Evolutionary conservation across 2,113 vertebrate genomes (phyloP), one percentile per base, ranked within the genome.

Genomic region (Pipra filicauda): DNA sequence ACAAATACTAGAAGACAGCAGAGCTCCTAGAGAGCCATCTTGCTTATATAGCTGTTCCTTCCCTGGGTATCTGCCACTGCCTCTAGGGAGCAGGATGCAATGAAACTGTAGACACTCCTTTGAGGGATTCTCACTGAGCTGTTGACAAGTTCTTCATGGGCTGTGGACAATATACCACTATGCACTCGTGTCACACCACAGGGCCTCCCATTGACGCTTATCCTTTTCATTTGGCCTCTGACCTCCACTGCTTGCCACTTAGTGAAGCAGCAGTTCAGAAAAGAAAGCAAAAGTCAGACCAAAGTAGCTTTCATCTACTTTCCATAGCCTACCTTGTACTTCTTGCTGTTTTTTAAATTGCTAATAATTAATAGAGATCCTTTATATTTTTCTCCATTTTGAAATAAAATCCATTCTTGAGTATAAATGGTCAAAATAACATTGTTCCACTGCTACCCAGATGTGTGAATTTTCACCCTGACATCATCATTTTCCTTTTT

Each of bases 71-170:
- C 46, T 91, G 85, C 86, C 85, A 72, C 87, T 2, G 86, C 88
- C 88, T 91, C 92, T 78, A 91, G 95, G 89, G 92, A 96, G 55
- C 37, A 84, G 76, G 94, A 95, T 92, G 88, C 79, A 94, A 70
- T 95, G 97, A 96, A 97, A 96, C 92, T 0, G 52, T 96, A 97
- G 95, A 94, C 12, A 12, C 82, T 96, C 82, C 85, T 89, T 51
- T 89, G 95, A 95, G 87, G 92, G 85, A 85, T 92, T 89, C 94
- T 91, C 85, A 96, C 95, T 54, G 95, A 97, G 96, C 91, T 97
- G 97, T 89, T 97, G 97, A 97, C 97, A 97, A 96, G 82, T 91
- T 95, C 95, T 93, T 96, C 95, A 91, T 85, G 96, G 95, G 89
- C 91, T 96, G 92, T 93, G 83, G 96, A 93, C 93, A 92, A 88